Percentiles rank a stretch among this genome's conserved stretches.
These are phyloP conservation scores for Asteroscopus sphinx DNA, from an alignment of 2,888 invertebrate species.

Conservation along the genomic window DNA sequence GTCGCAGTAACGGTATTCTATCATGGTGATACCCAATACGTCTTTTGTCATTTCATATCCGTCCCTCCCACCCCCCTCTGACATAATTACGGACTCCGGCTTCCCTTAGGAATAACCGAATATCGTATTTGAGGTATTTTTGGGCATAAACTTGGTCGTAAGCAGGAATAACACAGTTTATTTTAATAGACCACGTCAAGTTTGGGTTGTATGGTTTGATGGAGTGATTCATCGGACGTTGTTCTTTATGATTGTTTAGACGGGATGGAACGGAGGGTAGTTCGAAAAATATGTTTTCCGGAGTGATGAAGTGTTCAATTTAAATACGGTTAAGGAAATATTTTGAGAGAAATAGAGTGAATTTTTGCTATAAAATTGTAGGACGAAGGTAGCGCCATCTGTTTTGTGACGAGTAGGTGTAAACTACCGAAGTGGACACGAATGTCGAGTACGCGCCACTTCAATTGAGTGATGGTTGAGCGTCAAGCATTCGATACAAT, in stretches of 20 bases:
- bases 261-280: conserved; percentile 8
- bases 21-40: conserved; percentile 70
- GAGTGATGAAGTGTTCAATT: conserved; percentile 46
- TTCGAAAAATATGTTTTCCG: conserved; percentile 36
- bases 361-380: conserved; percentile 33
- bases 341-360: conserved; percentile 13
- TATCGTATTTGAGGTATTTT: conserved; percentile 47
- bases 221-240: conserved; percentile 41
- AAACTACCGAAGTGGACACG: conserved; percentile 44
- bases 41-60: conserved; percentile 80
- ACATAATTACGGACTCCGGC: conserved; percentile 75
- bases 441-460: conserved; percentile 30
- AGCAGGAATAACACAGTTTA: conserved; percentile 52
- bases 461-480: conserved; percentile 46
- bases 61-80: conserved; percentile 59
- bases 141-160: conserved; percentile 42
- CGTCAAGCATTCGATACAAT: conserved; percentile 42
- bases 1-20: conserved; percentile 56
- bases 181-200: conserved; percentile 45
- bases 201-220: conserved; percentile 36
- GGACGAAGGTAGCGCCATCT: conserved; percentile 25
- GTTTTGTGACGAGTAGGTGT: conserved; percentile 28
- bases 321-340: conserved; percentile 40
- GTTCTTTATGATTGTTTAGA: conserved; percentile 38
- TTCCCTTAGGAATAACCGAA: conserved; percentile 42